Evolutionary conservation across 2,113 vertebrate species (phyloP).

Genomic region (Alouatta palliata): DNA sequence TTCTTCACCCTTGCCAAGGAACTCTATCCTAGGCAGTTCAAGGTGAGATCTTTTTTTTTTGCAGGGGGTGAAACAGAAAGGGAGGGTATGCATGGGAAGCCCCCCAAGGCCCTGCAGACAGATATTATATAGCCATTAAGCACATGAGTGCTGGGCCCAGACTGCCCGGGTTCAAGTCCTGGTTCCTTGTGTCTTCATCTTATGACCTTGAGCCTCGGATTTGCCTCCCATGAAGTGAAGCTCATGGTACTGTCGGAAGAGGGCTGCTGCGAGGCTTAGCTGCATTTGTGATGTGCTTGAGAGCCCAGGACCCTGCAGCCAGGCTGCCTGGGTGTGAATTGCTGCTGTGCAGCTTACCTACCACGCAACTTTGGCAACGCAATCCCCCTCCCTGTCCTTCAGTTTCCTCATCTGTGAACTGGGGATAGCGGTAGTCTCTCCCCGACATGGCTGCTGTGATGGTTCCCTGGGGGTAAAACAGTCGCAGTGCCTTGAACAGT

Average conservation of each 20-base stretch:
- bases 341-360: background rate
- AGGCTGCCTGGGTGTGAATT: background rate
- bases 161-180: background rate
- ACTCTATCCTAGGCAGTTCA: slow-evolving; percentile 95
- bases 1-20: slow-evolving; percentile 94
- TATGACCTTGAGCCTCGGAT: background rate
- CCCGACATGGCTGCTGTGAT: background rate
- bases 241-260: background rate
- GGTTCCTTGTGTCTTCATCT: background rate
- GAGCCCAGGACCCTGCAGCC: background rate
- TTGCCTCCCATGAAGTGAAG: background rate
- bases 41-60: slow-evolving; percentile 84
- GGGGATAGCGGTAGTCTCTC: background rate
- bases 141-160: background rate
- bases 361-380: background rate
- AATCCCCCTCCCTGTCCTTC: background rate
- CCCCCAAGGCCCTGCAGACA: background rate
- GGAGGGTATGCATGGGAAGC: background rate
- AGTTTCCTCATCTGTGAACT: background rate
- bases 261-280: background rate
- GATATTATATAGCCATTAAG: background rate
- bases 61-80: background rate
- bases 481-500: rapidly evolving
- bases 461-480: background rate
- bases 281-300: background rate